These are phyloP conservation scores for Synodontis membranacea DNA, from an alignment of 2,113 vertebrate species.

Conservation along the genomic window DNA sequence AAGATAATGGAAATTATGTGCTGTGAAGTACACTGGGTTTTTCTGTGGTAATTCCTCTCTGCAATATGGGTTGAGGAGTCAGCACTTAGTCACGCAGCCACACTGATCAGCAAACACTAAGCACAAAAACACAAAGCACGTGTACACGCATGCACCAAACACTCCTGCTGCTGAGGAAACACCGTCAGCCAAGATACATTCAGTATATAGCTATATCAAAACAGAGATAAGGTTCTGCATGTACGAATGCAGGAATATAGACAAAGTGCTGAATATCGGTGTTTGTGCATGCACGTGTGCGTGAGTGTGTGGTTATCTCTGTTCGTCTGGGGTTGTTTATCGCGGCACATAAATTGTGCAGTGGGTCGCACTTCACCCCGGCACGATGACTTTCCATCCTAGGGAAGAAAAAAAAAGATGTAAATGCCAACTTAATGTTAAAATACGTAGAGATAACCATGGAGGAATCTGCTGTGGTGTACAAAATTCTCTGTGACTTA, in stretches of 20 bases:
- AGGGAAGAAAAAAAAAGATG: slow-evolving; percentile 9
- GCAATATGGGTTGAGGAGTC: slow-evolving; percentile 51
- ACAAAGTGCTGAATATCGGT: background rate
- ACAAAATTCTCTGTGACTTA: background rate
- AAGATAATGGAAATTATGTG: slow-evolving; percentile 57
- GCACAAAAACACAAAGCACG: background rate
- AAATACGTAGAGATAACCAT: background rate
- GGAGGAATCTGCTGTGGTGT: background rate
- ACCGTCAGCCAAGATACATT: slow-evolving; percentile 3
- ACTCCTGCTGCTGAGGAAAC: background rate
- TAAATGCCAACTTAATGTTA: background rate
- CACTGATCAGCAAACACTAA: slow-evolving; percentile 35
- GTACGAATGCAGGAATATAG: background rate
- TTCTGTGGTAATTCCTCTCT: slow-evolving; percentile 49
- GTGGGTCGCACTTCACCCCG: background rate
- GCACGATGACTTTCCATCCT: background rate
- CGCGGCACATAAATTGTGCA: background rate
- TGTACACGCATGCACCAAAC: background rate
- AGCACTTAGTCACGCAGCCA: slow-evolving; percentile 43
- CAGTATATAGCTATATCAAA: slow-evolving; percentile 4
- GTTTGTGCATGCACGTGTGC: background rate
- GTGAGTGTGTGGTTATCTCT: background rate
- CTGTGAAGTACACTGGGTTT: slow-evolving; percentile 53
- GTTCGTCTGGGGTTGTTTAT: background rate
- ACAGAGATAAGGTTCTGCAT: background rate